Evolutionary conservation across 2,797 vertebrate species (phyloP).

Genomic region (Pipistrellus pygmaeus): DNA sequence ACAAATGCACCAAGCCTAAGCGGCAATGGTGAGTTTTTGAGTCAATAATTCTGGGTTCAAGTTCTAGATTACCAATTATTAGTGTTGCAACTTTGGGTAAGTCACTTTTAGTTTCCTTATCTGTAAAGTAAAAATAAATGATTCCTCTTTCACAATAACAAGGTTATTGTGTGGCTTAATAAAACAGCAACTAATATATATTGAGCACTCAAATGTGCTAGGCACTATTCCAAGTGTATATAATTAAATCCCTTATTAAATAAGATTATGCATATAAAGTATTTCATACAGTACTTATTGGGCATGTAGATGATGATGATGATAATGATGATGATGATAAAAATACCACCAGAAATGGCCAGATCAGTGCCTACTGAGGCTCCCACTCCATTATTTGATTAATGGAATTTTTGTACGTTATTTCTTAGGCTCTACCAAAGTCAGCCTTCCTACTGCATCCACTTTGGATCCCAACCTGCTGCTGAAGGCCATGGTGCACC

Average conservation of each 20-base stretch:
- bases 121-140: neutral
- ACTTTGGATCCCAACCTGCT: neutral
- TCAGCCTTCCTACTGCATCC: neutral
- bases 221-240: neutral
- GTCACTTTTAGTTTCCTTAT: neutral
- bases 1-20: neutral
- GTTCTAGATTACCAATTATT: neutral
- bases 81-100: neutral
- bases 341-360: neutral
- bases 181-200: neutral
- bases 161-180: neutral
- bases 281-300: neutral
- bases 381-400: neutral
- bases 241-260: conserved; percentile 1
- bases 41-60: neutral
- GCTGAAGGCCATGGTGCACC: neutral
- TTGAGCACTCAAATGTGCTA: neutral
- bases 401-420: neutral
- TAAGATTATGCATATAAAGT: neutral
- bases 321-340: neutral
- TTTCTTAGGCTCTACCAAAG: neutral
- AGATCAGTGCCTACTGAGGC: neutral
- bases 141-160: neutral
- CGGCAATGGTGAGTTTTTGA: neutral
- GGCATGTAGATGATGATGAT: neutral